Evolutionary conservation across 2,113 vertebrate species (phyloP), one percentile per base, ranked within the genome.

Genomic region (Bubo blakistoni): DNA sequence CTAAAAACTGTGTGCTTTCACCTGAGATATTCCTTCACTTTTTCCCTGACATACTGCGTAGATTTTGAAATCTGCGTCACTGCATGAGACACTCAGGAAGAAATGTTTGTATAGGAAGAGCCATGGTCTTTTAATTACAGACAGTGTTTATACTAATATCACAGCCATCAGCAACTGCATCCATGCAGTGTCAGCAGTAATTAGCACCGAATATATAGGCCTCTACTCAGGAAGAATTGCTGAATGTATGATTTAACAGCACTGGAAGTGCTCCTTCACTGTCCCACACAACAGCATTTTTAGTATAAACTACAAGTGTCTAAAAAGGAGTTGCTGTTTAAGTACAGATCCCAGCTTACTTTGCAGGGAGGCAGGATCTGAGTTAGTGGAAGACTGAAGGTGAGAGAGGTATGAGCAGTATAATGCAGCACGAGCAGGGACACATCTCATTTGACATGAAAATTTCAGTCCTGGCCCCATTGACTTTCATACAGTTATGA

Each of bases 141-240:
- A 26, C 87, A 89, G 66, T 93, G 88, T 95, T 96, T 94, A 94
- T 92, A 77, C 91, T 94, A 94, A 92, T 96, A 97, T 85, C 81
- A 92, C 89, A 94, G 79, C 85, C 96, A 94, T 96, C 96, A 97
- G 96, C 96, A 95, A 96, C 92, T 95, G 92, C 93, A 95, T 96
- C 92, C 95, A 92, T 96, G 90, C 95, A 94, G 62, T 97, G 95
- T 96, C 95, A 97, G 94, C 94, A 92, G 92, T 91, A 97, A 94
- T 97, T 97, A 95, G 78, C 86, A 91, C 86, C 0, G 27, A 95
- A 95, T 96, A 91, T 89, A 86, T 82, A 90, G 94, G 71, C 81
- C 46, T 94, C 70, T 80, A 30, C 84, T 85, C 40, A 29, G 81
- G 63, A 90, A 95, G 92, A 96, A 94, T 77, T 96, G 96, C 96